phyloP scores from a whole-genome alignment of 1,140 invertebrate genomes.

The Sarcophaga bullata region DNA sequence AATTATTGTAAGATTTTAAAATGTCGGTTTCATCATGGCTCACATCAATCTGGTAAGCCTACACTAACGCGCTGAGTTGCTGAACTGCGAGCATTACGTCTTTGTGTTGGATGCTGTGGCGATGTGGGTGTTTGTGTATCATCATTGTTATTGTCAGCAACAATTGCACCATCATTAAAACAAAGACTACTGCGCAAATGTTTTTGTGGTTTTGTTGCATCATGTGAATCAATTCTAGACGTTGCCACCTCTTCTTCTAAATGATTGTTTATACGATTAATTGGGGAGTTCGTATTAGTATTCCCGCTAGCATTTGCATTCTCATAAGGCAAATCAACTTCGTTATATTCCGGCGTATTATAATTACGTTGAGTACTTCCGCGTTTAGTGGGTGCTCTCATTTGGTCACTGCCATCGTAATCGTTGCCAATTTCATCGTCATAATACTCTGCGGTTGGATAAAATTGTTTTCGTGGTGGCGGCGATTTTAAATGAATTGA shows the following conservation, averaged over 20 bases:
- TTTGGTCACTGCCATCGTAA: neutral
- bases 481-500: neutral
- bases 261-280: neutral
- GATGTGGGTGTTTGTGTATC: constrained; percentile 46
- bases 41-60: constrained; percentile 58
- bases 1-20: neutral
- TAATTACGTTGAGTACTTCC: constrained; percentile 6
- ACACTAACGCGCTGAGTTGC: constrained; percentile 63
- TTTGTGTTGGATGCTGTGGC: constrained; percentile 62
- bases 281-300: constrained; percentile 18
- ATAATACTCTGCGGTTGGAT: constrained; percentile 22
- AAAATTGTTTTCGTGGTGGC: neutral
- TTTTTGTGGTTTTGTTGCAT: constrained; percentile 59
- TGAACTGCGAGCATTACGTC: constrained; percentile 65
- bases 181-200: constrained; percentile 64
- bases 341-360: neutral
- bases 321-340: constrained; percentile 28
- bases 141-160: constrained; percentile 47
- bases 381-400: neutral
- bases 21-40: neutral
- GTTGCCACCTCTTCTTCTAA: too few species aligned
- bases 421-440: neutral
- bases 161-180: constrained; percentile 56
- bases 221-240: constrained; percentile 12
- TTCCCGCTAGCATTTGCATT: constrained; percentile 13